Conservation (phyloP, 1,140 invertebrate genomes). For the Monochamus saltuarius region DNA sequence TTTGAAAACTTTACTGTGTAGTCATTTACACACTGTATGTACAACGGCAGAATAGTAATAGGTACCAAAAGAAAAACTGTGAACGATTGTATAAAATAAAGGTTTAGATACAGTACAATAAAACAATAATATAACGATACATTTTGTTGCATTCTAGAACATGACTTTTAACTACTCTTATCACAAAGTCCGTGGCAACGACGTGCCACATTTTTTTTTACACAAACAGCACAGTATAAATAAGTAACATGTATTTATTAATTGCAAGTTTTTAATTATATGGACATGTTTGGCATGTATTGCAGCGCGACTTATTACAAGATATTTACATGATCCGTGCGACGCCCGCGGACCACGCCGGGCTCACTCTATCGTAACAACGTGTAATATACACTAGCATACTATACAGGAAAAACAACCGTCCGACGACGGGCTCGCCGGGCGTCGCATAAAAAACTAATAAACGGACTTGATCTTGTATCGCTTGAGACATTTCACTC, state of each 20-base stretch:
- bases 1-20: slow-evolving; percentile 49
- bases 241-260: slow-evolving; percentile 51
- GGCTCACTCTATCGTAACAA: slow-evolving; percentile 18
- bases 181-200: slow-evolving; percentile 51
- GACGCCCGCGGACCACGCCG: no score
- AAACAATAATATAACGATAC: slow-evolving; percentile 51
- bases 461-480: slow-evolving; percentile 16
- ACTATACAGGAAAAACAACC: slow-evolving; percentile 17
- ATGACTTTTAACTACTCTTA: slow-evolving; percentile 53
- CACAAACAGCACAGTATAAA: slow-evolving; percentile 53
- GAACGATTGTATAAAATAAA: slow-evolving; percentile 52
- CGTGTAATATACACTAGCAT: slow-evolving; percentile 30
- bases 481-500: slow-evolving; percentile 17
- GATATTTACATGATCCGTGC: slow-evolving; percentile 23
- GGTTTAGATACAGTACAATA: slow-evolving; percentile 51
- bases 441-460: no score
- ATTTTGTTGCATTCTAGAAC: slow-evolving; percentile 49
- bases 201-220: slow-evolving; percentile 41
- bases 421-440: no score
- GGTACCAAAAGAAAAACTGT: slow-evolving; percentile 44
- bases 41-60: slow-evolving; percentile 47
- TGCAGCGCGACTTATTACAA: slow-evolving; percentile 41
- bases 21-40: slow-evolving; percentile 49
- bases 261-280: slow-evolving; percentile 48
- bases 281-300: slow-evolving; percentile 49